Evolutionary conservation across 2,888 invertebrate species (phyloP), one percentile per base, ranked within the genome.

Genomic region (Xanthorhoe spadicearia): DNA sequence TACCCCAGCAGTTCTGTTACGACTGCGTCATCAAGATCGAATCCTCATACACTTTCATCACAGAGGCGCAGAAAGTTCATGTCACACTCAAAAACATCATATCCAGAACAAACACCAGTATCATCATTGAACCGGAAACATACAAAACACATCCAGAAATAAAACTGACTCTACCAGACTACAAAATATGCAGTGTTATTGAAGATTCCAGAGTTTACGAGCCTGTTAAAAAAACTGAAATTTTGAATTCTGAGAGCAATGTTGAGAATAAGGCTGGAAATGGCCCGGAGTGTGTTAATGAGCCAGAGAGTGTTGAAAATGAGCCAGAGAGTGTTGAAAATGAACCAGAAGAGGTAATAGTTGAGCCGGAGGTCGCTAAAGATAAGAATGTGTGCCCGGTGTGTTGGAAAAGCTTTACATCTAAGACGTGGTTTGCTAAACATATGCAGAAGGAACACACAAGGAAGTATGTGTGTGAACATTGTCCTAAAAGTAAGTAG

Each of bases 1-100:
- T 94, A n/a, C 94, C 94, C 1, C 91, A 88, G 63, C 90, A 91
- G 43, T 89, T 94, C 61, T 94, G 94, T 72, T 89, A 88, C 52
- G 84, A 91, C 63, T 94, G 94, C 63, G 79, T 87, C 38, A 86
- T 87, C 1, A 90, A 90, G 79, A 89, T 94, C 74, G 90, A 94
- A 74, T 90, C 89, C 1, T 89, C 90, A 50, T 94, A 88, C 74
- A 87, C 84, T 50, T 94, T 92, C 75, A 89, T 94, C 50, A 89
- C 85, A 0, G 89, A 88, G 70, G 89, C 92, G 0, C 86, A 87
- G 61, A 88, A 85, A 77, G 86, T 85, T 0, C 85, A 92, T 57
- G 74, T 84, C 0, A 85, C 86, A 2, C 75, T 92, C 0, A 87
- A 84, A 67, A 91, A 90, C 48, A 82, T 90, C 0, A 76, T 87